Evolutionary conservation across 2,113 vertebrate genomes (phyloP).

Genomic region (Perca fluviatilis): DNA sequence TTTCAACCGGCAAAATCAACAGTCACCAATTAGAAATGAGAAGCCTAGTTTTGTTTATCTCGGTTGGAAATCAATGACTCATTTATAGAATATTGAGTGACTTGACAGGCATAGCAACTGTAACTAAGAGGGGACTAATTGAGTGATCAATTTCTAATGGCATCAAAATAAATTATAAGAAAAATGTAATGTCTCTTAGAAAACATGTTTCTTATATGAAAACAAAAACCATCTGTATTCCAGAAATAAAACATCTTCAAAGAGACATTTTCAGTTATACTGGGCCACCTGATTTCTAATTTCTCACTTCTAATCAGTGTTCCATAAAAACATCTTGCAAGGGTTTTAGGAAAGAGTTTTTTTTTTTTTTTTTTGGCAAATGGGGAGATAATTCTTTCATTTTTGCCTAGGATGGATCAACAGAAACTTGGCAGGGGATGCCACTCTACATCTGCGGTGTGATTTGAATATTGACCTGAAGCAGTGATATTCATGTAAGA

Average conservation of each 20-base stretch:
- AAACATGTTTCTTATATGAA: not conserved
- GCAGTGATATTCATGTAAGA: conserved; percentile 39
- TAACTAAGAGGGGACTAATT: not conserved
- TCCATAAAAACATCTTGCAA: conserved; percentile 34
- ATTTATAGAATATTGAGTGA: not conserved
- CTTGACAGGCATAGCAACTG: not conserved
- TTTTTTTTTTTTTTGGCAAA: conserved; percentile 28
- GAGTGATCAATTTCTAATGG: not conserved
- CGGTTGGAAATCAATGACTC: not conserved
- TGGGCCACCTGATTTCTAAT: conserved; percentile 13
- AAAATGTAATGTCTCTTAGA: not conserved
- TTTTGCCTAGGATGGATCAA: conserved; percentile 49
- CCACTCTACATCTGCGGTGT: conserved; percentile 32
- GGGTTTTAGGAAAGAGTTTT: conserved; percentile 34
- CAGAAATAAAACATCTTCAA: not conserved
- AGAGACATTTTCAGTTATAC: not conserved
- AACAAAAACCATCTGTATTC: conserved; percentile 9
- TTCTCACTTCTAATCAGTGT: conserved; percentile 33
- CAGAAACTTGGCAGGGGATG: conserved; percentile 41
- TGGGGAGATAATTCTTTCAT: conserved; percentile 17
- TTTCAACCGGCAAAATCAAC: not conserved
- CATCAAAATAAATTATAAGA: not conserved
- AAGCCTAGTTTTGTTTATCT: not conserved
- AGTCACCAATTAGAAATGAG: not conserved
- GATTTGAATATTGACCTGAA: conserved; percentile 63